Percentiles rank a stretch among this genome's conserved stretches.
These are phyloP conservation scores for Pomacea maculata DNA, from an alignment of 1,140 invertebrate genomes.

Conservation along the genomic window DNA sequence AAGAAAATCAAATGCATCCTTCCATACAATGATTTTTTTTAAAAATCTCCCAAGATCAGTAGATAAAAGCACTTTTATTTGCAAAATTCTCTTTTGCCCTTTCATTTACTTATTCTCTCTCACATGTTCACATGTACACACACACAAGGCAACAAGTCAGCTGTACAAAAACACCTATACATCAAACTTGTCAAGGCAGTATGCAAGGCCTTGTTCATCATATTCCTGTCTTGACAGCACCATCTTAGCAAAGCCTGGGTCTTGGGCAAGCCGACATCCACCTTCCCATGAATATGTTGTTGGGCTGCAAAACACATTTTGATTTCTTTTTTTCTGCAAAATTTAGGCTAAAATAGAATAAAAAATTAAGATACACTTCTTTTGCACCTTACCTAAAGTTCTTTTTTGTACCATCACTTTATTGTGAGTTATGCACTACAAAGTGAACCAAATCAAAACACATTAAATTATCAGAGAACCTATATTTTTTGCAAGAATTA, in stretches of 20 bases:
- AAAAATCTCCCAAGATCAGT: neutral
- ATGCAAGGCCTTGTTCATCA: constrained; percentile 82
- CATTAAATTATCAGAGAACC: neutral
- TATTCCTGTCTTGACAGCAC: constrained; percentile 86
- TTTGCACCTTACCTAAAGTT: neutral
- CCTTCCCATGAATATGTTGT: constrained; percentile 89
- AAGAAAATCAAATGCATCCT: neutral
- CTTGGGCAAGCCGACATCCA: constrained; percentile 78
- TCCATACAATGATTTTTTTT: neutral
- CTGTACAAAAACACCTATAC: constrained; percentile 24
- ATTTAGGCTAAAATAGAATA: neutral
- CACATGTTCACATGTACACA: too few relatives aligned
- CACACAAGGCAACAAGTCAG: neutral
- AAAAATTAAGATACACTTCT: constrained; percentile 23
- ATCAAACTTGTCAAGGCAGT: constrained; percentile 78
- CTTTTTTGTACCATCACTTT: too few relatives aligned
- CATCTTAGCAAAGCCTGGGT: constrained; percentile 76
- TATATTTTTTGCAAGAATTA: neutral
- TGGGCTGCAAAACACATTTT: constrained; percentile 71
- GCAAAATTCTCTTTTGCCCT: too few relatives aligned
- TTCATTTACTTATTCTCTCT: too few relatives aligned
- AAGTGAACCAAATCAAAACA: neutral
- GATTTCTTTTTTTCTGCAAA: neutral
- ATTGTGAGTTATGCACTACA: neutral
- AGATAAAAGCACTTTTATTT: neutral